phyloP scores from a whole-genome alignment of 2,888 invertebrate genomes.

The Clanis bilineata region DNA sequence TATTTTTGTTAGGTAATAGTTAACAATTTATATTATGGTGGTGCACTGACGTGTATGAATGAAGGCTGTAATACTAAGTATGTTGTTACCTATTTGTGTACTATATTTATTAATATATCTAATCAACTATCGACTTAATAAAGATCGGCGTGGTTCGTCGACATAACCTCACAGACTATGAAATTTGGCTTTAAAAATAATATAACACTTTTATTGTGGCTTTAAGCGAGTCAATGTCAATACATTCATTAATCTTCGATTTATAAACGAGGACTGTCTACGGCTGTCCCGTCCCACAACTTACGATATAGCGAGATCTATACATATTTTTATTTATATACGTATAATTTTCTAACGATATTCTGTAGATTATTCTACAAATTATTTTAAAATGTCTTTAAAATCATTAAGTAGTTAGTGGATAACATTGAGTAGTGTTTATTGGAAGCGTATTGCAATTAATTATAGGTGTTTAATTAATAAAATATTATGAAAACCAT shows the following conservation, averaged over 20 bases:
- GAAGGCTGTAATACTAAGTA: slow-evolving; percentile 73
- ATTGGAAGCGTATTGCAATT: slow-evolving; percentile 61
- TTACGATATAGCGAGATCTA: slow-evolving; percentile 68
- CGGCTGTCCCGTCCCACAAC: slow-evolving; percentile 52
- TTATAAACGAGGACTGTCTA: slow-evolving; percentile 52
- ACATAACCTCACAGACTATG: slow-evolving; percentile 81
- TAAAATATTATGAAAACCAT: slow-evolving; percentile 42
- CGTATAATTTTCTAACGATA: slow-evolving; percentile 77
- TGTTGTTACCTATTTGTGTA: slow-evolving; percentile 78
- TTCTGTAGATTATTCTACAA: slow-evolving; percentile 73
- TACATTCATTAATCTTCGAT: slow-evolving; percentile 72
- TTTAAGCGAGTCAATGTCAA: slow-evolving; percentile 79
- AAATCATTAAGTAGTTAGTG: slow-evolving; percentile 58
- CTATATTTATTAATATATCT: slow-evolving; percentile 70
- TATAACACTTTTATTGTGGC: slow-evolving; percentile 76
- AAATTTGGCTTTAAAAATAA: slow-evolving; percentile 82
- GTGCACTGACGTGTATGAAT: slow-evolving; percentile 40
- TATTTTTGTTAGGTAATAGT: not conserved
- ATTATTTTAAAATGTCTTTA: slow-evolving; percentile 58
- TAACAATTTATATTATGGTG: slow-evolving; percentile 28
- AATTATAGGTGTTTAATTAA: slow-evolving; percentile 55
- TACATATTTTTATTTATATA: slow-evolving; percentile 67
- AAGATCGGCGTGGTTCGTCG: slow-evolving; percentile 69
- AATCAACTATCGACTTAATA: slow-evolving; percentile 72
- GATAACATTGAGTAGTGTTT: slow-evolving; percentile 60